phyloP scores from a whole-genome alignment of 2,888 invertebrate genomes.

The Diabrotica balteata region DNA sequence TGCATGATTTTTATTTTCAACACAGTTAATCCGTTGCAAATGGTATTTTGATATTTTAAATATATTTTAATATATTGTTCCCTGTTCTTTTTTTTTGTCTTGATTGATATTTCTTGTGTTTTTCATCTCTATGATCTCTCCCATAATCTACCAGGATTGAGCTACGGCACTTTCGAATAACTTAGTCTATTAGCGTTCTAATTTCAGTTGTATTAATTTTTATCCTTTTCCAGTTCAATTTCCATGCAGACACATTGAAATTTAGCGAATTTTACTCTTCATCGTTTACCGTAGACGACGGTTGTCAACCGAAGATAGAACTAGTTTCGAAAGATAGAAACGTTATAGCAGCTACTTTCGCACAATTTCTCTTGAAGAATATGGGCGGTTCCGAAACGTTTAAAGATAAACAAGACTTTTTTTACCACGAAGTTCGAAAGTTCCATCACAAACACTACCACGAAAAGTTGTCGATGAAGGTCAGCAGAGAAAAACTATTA shows the following conservation, averaged over 20 bases:
- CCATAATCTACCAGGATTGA: no score
- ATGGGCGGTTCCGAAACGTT: conserved; percentile 96
- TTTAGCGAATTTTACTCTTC: conserved; percentile 63
- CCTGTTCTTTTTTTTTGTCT: no score
- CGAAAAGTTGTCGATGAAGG: conserved; percentile 83
- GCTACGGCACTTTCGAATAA: no score
- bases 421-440: conserved; percentile 78
- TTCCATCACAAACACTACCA: conserved; percentile 88
- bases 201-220: neutral
- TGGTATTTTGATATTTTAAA: no score
- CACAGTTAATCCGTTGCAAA: no score
- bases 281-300: conserved; percentile 87
- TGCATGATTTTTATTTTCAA: no score
- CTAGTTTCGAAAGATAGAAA: conserved; percentile 85
- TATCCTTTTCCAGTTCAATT: conserved; percentile 67
- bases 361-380: conserved; percentile 88
- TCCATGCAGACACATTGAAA: conserved; percentile 67
- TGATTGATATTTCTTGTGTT: no score
- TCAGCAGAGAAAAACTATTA: conserved; percentile 80
- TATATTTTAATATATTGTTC: no score
- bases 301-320: conserved; percentile 86
- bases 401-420: conserved; percentile 69
- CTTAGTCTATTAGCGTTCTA: neutral
- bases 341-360: conserved; percentile 91
- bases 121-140: no score